These are phyloP conservation scores for Archips xylosteana DNA, from an alignment of 2,888 invertebrate species.

Conservation along the genomic window DNA sequence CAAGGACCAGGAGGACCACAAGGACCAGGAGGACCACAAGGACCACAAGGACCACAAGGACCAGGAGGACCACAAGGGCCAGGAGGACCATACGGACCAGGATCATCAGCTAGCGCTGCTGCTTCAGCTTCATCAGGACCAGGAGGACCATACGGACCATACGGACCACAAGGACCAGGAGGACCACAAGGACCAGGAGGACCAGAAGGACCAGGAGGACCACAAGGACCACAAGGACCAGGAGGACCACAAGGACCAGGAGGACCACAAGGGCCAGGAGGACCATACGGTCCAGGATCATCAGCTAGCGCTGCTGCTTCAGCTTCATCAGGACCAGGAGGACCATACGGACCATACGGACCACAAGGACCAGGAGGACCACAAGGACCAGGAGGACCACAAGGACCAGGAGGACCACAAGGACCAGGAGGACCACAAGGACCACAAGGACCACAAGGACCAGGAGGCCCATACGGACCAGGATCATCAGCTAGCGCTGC, in stretches of 20 bases:
- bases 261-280: constrained; percentile 21
- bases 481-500: neutral
- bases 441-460: constrained; percentile 6
- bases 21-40: constrained; percentile 7
- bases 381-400: constrained; percentile 34
- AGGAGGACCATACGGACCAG: neutral
- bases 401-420: constrained; percentile 14
- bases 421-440: neutral
- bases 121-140: constrained; percentile 8
- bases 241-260: neutral
- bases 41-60: constrained; percentile 9
- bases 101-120: neutral
- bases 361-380: constrained; percentile 21
- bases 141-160: neutral
- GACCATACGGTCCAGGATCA: constrained; percentile 22
- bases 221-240: constrained; percentile 20
- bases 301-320: constrained; percentile 18
- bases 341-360: constrained; percentile 13
- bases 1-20: neutral
- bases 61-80: constrained; percentile 1
- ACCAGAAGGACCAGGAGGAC: constrained; percentile 11
- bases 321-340: constrained; percentile 15
- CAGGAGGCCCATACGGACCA: neutral
- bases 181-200: neutral
- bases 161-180: too few species aligned